Evolutionary conservation across 2,888 invertebrate species (phyloP).

Genomic region (Dione juno): DNA sequence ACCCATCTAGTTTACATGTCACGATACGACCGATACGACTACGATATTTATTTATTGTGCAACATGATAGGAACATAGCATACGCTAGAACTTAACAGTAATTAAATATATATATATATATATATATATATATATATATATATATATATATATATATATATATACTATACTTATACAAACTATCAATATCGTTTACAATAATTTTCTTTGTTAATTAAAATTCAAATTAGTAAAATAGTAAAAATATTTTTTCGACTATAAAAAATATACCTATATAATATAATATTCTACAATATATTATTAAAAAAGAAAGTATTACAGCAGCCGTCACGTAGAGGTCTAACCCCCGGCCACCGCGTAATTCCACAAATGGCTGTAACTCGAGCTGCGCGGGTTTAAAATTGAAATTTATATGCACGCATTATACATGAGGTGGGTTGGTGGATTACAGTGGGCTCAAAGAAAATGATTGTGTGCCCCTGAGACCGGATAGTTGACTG

Average conservation of each 20-base stretch:
- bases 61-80: no score
- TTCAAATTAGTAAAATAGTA: no score
- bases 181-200: no score
- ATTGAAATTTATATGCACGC: slow-evolving; percentile 82
- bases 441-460: slow-evolving; percentile 59
- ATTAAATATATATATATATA: no score
- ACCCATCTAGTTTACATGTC: slow-evolving; percentile 15
- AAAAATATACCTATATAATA: no score
- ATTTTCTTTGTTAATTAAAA: no score
- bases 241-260: no score
- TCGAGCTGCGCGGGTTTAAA: slow-evolving; percentile 76
- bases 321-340: slow-evolving; percentile 38
- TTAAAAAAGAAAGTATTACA: slow-evolving; percentile 30
- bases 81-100: no score
- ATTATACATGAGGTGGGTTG: slow-evolving; percentile 72
- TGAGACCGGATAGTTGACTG: slow-evolving; percentile 51
- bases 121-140: no score
- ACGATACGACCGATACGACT: slow-evolving; percentile 14
- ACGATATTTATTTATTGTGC: no score
- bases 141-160: no score
- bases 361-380: slow-evolving; percentile 81
- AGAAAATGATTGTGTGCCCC: slow-evolving; percentile 57
- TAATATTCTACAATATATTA: slow-evolving; percentile 26
- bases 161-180: no score
- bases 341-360: slow-evolving; percentile 57